phyloP scores from a whole-genome alignment of 2,797 vertebrate genomes.

The Mormyrops boulengeri region DNA sequence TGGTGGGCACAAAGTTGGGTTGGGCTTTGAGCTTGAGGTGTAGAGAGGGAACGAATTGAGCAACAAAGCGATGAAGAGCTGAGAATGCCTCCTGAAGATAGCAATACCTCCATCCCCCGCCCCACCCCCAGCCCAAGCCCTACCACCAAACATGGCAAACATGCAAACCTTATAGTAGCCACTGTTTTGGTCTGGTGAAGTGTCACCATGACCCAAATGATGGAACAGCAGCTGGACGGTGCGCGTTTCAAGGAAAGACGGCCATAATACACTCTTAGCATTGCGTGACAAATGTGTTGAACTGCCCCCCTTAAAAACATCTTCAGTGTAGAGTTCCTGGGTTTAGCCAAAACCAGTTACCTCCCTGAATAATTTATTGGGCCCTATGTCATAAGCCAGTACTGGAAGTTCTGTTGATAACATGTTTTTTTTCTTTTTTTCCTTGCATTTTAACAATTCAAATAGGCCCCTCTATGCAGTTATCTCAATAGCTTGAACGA shows the following conservation, averaged over 20 bases:
- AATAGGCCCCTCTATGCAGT: neutral
- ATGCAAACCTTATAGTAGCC: neutral
- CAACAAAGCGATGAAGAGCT: slow-evolving; percentile 11
- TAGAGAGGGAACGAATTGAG: slow-evolving; percentile 44
- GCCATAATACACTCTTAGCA: neutral
- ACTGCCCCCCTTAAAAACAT: neutral
- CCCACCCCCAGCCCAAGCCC: neutral
- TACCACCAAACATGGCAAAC: neutral
- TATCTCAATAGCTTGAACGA: neutral
- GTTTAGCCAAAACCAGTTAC: neutral
- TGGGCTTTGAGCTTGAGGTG: slow-evolving; percentile 91
- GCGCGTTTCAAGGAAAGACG: neutral
- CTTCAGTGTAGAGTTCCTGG: neutral
- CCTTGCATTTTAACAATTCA: neutral
- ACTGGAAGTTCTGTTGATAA: neutral
- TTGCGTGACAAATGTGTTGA: neutral
- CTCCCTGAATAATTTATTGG: neutral
- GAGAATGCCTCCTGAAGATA: neutral
- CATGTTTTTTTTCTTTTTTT: neutral
- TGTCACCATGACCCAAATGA: neutral
- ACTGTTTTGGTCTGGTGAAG: neutral
- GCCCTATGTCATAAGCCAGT: neutral
- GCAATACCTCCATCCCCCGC: neutral
- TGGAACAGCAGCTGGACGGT: neutral
- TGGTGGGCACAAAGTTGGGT: slow-evolving; percentile 87